Evolutionary conservation across 37 sponge, comb jelly and placozoan genomes (phyloP).

Genomic region (Spongilla lacustris): DNA sequence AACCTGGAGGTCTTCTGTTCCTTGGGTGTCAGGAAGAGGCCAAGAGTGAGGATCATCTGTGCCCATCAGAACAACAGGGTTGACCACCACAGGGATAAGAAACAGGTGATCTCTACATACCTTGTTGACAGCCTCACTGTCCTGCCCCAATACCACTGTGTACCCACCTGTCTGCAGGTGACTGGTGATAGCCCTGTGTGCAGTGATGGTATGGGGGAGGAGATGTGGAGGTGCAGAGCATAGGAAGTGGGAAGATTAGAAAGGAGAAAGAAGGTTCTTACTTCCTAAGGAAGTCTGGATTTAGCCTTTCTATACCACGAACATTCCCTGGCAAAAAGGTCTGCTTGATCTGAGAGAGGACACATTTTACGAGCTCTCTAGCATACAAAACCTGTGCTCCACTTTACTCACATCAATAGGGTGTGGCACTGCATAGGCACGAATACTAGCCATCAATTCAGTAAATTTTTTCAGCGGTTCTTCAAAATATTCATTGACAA

Average conservation of each 20-base stretch:
- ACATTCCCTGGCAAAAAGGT: not conserved
- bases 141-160: slow-evolving; percentile 62
- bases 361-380: not conserved
- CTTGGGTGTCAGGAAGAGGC: slow-evolving; percentile 64
- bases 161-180: slow-evolving; percentile 73
- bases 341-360: not conserved
- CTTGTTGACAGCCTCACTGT: slow-evolving; percentile 32
- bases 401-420: slow-evolving; percentile 17
- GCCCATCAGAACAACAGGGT: not conserved
- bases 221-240: no score
- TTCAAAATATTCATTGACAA: slow-evolving; percentile 7
- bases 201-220: no score
- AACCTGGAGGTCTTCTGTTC: slow-evolving; percentile 70
- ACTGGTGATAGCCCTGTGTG: slow-evolving; percentile 55
- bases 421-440: slow-evolving; percentile 21
- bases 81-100: not conserved
- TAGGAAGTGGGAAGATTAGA: not conserved
- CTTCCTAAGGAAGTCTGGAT: not conserved
- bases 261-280: not conserved
- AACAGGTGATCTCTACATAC: slow-evolving; percentile 9
- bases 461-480: slow-evolving; percentile 31
- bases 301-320: not conserved
- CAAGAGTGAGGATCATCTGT: slow-evolving; percentile 82
- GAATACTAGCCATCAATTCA: slow-evolving; percentile 25
- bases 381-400: no score